Evolutionary conservation across 2,888 invertebrate genomes (phyloP), one percentile per base, ranked within the genome.

Genomic region (Hyles lineata): DNA sequence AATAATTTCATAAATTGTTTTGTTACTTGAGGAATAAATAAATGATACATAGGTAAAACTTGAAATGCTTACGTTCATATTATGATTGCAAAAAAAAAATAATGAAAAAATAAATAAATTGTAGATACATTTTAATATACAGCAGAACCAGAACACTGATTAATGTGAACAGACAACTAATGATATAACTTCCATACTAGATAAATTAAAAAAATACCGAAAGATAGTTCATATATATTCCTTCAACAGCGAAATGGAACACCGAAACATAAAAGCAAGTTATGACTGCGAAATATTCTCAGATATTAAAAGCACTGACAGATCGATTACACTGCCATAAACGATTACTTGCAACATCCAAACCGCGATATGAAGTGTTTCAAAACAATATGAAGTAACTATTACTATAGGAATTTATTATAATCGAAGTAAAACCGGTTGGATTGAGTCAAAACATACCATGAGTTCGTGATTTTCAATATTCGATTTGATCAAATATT

Each of bases 241-340:
- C 5, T n/a, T 55, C n/a, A 19, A 55, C 55, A n/a, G n/a, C 43
- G 15, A 43, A 11, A 43, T 11, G 0, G 3, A 19, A n/a, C 0
- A n/a, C 55, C 17, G n/a, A n/a, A n/a, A 55, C 55, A 55, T n/a
- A n/a, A 55, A 55, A 55, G 5, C 55, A n/a, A 55, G 17, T 55
- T 55, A 55, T n/a, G n/a, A n/a, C 55, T 55, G 17, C 55, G 55
- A 55, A n/a, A 55, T 55, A 55, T 55, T n/a, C 17, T n/a, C n/a
- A 55, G n/a, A 55, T 43, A 15, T n/a, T n/a, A 55, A 55, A 55
- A 55, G 55, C 55, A n/a, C 19, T 55, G n/a, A n/a, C n/a, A 55
- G 55, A 55, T 55, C 55, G n/a, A 55, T 55, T 55, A 55, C 55
- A 55, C 19, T 55, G 55, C 55, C 17, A 55, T 55, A 55, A 55